These are phyloP conservation scores for Callitettix versicolor DNA, from an alignment of 1,140 invertebrate species.

Conservation along the genomic window DNA sequence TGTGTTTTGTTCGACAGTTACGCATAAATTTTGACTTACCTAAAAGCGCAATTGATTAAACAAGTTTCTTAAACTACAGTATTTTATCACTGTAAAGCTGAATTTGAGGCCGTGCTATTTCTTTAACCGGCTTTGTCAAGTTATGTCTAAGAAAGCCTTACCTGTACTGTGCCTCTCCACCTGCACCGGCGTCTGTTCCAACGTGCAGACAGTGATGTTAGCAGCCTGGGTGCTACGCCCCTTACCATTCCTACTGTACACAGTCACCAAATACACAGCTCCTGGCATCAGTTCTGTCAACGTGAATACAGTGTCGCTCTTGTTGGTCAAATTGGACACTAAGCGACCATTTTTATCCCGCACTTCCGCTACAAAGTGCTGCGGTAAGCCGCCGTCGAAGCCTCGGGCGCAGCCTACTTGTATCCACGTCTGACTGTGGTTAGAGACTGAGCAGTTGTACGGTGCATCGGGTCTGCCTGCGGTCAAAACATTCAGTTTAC, in stretches of 20 bases:
- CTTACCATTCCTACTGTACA: slow-evolving; percentile 45
- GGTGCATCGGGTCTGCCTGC: slow-evolving; percentile 39
- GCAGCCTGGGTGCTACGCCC: slow-evolving; percentile 33
- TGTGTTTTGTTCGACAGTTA: no score
- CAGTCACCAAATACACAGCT: slow-evolving; percentile 36
- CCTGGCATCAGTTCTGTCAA: slow-evolving; percentile 34
- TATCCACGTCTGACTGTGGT: slow-evolving; percentile 40
- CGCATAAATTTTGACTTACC: no score
- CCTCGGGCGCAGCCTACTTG: slow-evolving; percentile 37
- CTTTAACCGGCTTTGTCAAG: no score
- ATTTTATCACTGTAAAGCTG: no score
- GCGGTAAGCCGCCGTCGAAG: slow-evolving; percentile 39
- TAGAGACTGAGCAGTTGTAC: slow-evolving; percentile 35
- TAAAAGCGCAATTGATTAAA: no score
- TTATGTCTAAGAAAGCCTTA: no score
- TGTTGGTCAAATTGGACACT: slow-evolving; percentile 25
- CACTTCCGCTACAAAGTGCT: slow-evolving; percentile 38
- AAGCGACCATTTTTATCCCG: slow-evolving; percentile 12
- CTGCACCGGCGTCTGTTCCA: slow-evolving; percentile 11
- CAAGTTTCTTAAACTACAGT: no score
- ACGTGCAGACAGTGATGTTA: slow-evolving; percentile 1
- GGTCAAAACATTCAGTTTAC: no score
- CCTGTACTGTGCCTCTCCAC: slow-evolving; percentile 9
- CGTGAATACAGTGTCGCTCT: slow-evolving; percentile 30
- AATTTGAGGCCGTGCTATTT: no score